Percentiles rank a stretch among this genome's conserved stretches.
Evolutionary conservation across 1,140 invertebrate species (phyloP).

Genomic region (Agrypnia vestita): DNA sequence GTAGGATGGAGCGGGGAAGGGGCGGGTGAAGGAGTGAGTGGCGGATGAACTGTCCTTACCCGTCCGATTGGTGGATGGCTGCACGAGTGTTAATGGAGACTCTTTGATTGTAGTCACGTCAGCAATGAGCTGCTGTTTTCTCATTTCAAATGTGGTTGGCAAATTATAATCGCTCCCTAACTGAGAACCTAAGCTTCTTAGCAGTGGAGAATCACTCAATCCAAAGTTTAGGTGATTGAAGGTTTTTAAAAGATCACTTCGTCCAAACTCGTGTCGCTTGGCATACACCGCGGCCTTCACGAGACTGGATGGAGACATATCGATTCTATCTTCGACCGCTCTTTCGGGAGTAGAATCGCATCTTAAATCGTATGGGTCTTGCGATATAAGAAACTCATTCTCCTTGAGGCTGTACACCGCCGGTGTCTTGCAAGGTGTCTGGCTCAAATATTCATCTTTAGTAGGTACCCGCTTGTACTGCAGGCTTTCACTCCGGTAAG

Average conservation of each 20-base stretch:
- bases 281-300: constrained; percentile 79
- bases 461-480: constrained; percentile 53
- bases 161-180: constrained; percentile 53
- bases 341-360: not conserved
- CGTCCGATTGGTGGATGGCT: constrained; percentile 74
- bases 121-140: constrained; percentile 64
- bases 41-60: constrained; percentile 73
- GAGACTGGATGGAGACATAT: constrained; percentile 77
- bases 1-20: constrained; percentile 11
- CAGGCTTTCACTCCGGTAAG: not conserved
- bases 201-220: constrained; percentile 14
- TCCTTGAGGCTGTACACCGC: constrained; percentile 15
- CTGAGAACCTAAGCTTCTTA: constrained; percentile 18
- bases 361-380: constrained; percentile 1
- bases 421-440: not conserved
- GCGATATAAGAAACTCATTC: constrained; percentile 24
- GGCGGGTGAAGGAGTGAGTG: constrained; percentile 53
- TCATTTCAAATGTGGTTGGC: constrained; percentile 60
- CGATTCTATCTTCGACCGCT: constrained; percentile 3
- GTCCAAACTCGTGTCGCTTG: constrained; percentile 74
- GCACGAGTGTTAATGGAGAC: constrained; percentile 62
- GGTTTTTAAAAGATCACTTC: constrained; percentile 41
- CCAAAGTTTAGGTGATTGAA: constrained; percentile 16
- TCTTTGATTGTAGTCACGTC: constrained; percentile 62
- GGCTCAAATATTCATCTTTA: constrained; percentile 50